Evolutionary conservation across 2,797 vertebrate genomes (phyloP).

Genomic region (Columba guinea): DNA sequence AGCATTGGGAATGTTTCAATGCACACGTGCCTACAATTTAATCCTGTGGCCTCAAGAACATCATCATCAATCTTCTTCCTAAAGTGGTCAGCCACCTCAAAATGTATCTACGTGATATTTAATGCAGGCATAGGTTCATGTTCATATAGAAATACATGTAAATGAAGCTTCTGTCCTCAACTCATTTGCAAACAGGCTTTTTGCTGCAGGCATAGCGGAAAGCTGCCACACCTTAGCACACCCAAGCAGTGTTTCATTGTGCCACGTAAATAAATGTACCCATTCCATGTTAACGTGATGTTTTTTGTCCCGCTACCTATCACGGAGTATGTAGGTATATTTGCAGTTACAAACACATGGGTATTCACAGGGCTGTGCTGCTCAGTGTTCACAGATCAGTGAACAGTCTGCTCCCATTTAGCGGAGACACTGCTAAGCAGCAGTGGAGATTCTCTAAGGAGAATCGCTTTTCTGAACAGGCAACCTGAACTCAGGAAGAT

Average conservation of each 20-base stretch:
- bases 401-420: neutral
- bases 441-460: neutral
- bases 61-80: neutral
- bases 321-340: neutral
- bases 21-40: neutral
- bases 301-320: neutral
- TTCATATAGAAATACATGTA: neutral
- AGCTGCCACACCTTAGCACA: neutral
- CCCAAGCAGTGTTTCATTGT: neutral
- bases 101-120: neutral
- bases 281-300: neutral
- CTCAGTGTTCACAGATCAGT: neutral
- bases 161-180: neutral
- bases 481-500: neutral
- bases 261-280: accelerated
- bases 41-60: neutral
- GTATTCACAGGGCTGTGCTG: neutral
- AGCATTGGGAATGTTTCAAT: neutral
- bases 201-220: neutral
- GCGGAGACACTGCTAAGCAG: neutral
- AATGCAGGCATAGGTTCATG: neutral
- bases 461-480: neutral
- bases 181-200: neutral
- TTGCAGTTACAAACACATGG: neutral
- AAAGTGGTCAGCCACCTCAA: neutral